Percentiles rank a stretch among this genome's conserved stretches.
phyloP scores from a whole-genome alignment of 2,797 vertebrate species.

The Epinephelus coioides region DNA sequence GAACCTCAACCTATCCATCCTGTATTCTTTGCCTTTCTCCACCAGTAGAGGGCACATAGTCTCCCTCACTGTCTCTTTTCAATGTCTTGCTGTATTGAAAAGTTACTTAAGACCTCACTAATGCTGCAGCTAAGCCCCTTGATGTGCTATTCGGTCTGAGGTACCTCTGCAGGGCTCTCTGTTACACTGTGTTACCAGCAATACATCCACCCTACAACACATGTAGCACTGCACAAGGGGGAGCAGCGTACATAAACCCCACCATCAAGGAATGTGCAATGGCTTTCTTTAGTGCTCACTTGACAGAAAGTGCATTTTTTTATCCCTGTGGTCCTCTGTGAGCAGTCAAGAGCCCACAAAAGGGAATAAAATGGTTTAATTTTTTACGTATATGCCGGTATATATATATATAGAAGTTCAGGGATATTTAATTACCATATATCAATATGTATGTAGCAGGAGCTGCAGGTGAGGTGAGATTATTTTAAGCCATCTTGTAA shows the following conservation, averaged over 20 bases:
- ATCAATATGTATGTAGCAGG: not conserved
- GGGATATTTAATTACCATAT: conserved; percentile 16
- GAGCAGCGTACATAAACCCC: conserved; percentile 40
- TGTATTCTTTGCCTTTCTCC: conserved; percentile 58
- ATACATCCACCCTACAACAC: conserved; percentile 27
- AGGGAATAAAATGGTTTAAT: not conserved
- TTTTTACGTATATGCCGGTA: not conserved
- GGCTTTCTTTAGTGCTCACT: conserved; percentile 44
- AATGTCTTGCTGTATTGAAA: conserved; percentile 60
- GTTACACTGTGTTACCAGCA: conserved; percentile 44
- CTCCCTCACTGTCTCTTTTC: conserved; percentile 59
- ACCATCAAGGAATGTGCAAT: conserved; percentile 39
- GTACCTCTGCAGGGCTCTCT: conserved; percentile 46
- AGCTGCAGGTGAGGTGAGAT: conserved; percentile 39
- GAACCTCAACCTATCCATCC: conserved; percentile 15
- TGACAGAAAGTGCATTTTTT: conserved; percentile 21
- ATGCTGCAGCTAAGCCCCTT: conserved; percentile 64
- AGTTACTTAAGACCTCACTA: conserved; percentile 66
- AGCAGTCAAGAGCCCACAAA: conserved; percentile 27
- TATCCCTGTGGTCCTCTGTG: conserved; percentile 7
- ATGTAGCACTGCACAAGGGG: conserved; percentile 37
- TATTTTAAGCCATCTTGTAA: conserved; percentile 36
- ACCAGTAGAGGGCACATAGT: conserved; percentile 82
- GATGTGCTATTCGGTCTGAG: conserved; percentile 65
- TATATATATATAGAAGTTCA: not conserved